Evolutionary conservation across 2,113 vertebrate species (phyloP).

Genomic region (Cariama cristata): DNA sequence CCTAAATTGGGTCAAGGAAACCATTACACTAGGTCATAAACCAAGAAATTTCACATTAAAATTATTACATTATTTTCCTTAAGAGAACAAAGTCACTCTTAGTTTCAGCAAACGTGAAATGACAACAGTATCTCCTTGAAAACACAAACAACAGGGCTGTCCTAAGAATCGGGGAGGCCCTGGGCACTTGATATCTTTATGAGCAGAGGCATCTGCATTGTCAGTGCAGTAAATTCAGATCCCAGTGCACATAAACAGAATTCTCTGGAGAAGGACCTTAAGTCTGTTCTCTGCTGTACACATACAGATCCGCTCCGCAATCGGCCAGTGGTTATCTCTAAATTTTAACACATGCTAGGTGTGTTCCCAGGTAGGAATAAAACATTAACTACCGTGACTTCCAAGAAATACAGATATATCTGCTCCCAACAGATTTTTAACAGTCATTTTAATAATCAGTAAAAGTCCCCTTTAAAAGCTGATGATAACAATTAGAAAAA

Average conservation of each 20-base stretch:
- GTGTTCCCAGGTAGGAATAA: background rate
- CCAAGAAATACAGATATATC: background rate
- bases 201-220: background rate
- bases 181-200: background rate
- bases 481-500: background rate
- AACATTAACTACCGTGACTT: background rate
- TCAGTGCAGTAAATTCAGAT: background rate
- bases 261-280: background rate
- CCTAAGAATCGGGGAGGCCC: background rate
- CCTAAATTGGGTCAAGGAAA: background rate
- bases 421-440: background rate
- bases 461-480: background rate
- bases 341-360: background rate
- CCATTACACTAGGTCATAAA: background rate
- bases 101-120: background rate
- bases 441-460: background rate
- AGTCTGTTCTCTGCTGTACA: background rate
- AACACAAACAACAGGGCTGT: background rate
- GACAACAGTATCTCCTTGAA: background rate
- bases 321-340: background rate
- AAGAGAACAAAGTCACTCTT: background rate
- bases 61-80: background rate
- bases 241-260: background rate
- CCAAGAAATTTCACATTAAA: background rate
- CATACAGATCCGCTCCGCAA: background rate